A percentile compares a stretch with the other conserved stretches of the same genome.
These are phyloP conservation scores for Thera britannica DNA, from an alignment of 2,888 invertebrate genomes.

Conservation along the genomic window DNA sequence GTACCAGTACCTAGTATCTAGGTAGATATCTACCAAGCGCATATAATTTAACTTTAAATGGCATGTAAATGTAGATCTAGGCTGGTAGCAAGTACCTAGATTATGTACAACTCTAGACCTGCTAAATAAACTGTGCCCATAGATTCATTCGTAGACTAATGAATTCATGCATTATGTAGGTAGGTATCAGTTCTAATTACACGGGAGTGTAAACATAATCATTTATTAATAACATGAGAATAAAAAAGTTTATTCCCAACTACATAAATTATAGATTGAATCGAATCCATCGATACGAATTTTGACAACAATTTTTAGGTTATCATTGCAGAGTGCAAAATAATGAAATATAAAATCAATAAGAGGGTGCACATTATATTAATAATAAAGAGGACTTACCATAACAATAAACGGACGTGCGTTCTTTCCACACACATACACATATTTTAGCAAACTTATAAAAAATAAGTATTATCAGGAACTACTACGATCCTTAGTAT, in stretches of 20 bases:
- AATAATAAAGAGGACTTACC: conserved; percentile 69
- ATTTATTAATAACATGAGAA: background rate
- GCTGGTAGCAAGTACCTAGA: no score
- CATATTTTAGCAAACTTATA: conserved; percentile 62
- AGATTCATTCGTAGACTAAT: no score
- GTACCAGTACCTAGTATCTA: no score
- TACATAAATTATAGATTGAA: background rate
- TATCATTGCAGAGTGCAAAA: conserved; percentile 18
- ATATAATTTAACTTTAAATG: no score
- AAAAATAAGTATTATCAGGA: conserved; percentile 61
- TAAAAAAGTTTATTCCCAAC: background rate
- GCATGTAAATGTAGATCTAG: no score
- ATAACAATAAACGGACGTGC: conserved; percentile 71
- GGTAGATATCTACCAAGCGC: no score
- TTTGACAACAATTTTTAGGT: conserved; percentile 30
- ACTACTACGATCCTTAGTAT: conserved; percentile 59
- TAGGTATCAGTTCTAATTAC: no score
- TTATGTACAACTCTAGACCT: no score
- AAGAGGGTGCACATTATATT: conserved; percentile 42
- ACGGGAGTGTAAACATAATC: background rate
- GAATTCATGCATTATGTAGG: no score
- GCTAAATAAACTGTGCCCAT: no score
- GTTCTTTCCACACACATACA: conserved; percentile 59
- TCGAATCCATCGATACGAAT: conserved; percentile 3
- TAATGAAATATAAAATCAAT: conserved; percentile 18